phyloP scores from a whole-genome alignment of 2,888 invertebrate species.

The Harpalus rubripes region DNA sequence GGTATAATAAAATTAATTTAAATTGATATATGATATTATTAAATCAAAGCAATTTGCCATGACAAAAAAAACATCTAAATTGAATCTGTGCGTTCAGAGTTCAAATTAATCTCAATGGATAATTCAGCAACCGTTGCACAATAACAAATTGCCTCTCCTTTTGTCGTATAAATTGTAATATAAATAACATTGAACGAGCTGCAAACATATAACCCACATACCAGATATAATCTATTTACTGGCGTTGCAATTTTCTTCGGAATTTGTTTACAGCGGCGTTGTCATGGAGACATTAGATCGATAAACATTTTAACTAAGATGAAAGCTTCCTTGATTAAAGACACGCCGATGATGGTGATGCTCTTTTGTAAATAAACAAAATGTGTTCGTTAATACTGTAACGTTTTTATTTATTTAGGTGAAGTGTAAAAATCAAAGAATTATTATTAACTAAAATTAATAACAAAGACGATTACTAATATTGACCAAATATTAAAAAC shows the following conservation, averaged over 20 bases:
- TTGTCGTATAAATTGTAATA: constrained; percentile 44
- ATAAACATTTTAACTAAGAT: constrained; percentile 51
- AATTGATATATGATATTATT: constrained; percentile 24
- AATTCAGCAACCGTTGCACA: constrained; percentile 47
- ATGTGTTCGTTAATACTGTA: constrained; percentile 8
- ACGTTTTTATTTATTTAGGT: too few species aligned
- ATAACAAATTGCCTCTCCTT: constrained; percentile 42
- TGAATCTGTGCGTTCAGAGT: constrained; percentile 39
- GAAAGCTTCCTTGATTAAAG: constrained; percentile 49
- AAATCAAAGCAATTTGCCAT: constrained; percentile 17
- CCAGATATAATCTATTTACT: constrained; percentile 42
- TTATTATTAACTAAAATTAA: too few species aligned
- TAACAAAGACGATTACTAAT: too few species aligned
- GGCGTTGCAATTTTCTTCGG: constrained; percentile 49
- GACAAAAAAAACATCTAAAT: constrained; percentile 30
- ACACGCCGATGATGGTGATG: constrained; percentile 13
- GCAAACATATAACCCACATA: constrained; percentile 30
- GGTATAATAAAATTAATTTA: constrained; percentile 24
- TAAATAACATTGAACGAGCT: constrained; percentile 39
- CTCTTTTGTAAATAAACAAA: constrained; percentile 52
- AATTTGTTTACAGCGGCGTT: constrained; percentile 54
- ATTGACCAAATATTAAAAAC: too few species aligned
- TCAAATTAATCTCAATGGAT: constrained; percentile 47
- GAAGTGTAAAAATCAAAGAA: too few species aligned
- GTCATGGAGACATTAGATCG: constrained; percentile 47